phyloP scores from a whole-genome alignment of 2,888 invertebrate genomes.

The Hydriomena furcata region DNA sequence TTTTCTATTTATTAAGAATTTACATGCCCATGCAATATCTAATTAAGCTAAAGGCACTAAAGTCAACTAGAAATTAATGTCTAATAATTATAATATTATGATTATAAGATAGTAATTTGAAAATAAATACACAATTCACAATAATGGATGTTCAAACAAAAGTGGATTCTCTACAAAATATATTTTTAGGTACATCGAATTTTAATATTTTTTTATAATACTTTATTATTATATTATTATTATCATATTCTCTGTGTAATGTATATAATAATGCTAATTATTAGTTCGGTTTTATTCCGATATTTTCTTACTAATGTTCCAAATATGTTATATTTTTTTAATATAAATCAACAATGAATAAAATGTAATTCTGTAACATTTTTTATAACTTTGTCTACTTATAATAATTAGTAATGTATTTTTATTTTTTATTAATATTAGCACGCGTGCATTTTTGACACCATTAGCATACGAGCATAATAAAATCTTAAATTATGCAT shows the following conservation, averaged over 20 bases:
- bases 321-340: background rate
- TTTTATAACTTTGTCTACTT: conserved; percentile 44
- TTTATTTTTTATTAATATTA: conserved; percentile 50
- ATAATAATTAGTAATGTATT: conserved; percentile 42
- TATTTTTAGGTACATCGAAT: background rate
- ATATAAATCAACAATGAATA: conserved; percentile 24
- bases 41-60: conserved; percentile 35
- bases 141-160: too few species aligned
- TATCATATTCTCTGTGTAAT: too few species aligned
- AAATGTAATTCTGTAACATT: conserved; percentile 32
- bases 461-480: conserved; percentile 73
- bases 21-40: conserved; percentile 13
- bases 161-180: too few species aligned
- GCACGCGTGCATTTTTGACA: conserved; percentile 79
- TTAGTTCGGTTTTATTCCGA: too few species aligned
- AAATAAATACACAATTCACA: too few species aligned
- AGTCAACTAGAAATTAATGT: conserved; percentile 9
- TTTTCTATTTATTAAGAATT: background rate
- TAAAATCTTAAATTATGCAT: conserved; percentile 57
- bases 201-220: conserved; percentile 1
- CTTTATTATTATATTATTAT: too few species aligned
- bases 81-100: background rate
- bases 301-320: conserved; percentile 2
- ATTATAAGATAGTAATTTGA: too few species aligned
- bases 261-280: too few species aligned